Evolutionary conservation across 2,113 vertebrate genomes (phyloP).

Genomic region (Pandion haliaetus): DNA sequence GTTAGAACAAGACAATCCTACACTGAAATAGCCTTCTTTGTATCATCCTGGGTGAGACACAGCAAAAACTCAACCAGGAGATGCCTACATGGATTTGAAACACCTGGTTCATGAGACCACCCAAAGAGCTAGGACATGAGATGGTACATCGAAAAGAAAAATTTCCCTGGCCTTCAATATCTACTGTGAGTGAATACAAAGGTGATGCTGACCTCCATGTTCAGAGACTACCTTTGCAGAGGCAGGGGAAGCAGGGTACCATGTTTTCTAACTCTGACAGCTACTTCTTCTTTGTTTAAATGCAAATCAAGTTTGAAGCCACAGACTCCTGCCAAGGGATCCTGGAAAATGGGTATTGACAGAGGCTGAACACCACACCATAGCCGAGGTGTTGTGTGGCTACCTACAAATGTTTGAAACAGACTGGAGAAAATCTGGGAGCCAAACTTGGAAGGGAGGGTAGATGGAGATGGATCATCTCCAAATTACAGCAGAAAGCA

Average conservation of each 20-base stretch:
- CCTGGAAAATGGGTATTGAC: not conserved
- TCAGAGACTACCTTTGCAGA: not conserved
- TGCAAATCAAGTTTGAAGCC: not conserved
- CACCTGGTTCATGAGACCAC: not conserved
- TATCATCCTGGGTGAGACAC: not conserved
- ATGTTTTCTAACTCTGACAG: not conserved
- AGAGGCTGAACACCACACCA: not conserved
- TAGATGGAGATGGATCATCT: not conserved
- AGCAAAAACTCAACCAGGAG: not conserved
- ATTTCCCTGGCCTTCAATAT: not conserved
- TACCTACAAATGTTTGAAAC: not conserved
- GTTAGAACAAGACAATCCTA: not conserved
- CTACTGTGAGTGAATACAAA: not conserved
- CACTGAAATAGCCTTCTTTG: accelerated
- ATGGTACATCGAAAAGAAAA: not conserved
- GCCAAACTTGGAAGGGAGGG: not conserved
- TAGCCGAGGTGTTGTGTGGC: not conserved
- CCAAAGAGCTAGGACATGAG: not conserved
- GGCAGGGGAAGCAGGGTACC: no score
- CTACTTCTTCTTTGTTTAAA: not conserved
- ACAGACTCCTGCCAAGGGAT: not conserved
- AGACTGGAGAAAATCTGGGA: not conserved
- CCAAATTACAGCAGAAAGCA: not conserved
- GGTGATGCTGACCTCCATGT: not conserved
- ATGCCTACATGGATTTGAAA: not conserved